Evolutionary conservation across 1,140 invertebrate genomes (phyloP).

Genomic region (Yoshiicerus persimilis): DNA sequence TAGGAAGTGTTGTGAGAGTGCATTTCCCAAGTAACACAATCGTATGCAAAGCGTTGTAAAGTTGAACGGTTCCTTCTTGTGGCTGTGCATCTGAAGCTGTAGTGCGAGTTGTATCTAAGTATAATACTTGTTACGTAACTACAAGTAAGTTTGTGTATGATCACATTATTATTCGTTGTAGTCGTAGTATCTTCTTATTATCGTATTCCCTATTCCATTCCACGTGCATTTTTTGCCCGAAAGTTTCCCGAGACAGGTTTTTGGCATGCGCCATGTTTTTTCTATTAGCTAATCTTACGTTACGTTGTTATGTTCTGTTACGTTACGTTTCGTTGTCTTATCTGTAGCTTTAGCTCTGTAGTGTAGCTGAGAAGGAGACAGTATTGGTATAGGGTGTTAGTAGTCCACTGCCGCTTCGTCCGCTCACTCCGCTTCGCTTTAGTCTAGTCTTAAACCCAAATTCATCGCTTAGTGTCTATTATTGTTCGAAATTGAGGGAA

Average conservation of each 20-base stretch:
- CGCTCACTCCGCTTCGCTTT: no score
- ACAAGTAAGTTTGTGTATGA: background rate
- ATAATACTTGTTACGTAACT: no score
- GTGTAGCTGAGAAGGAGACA: no score
- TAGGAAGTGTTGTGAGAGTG: background rate
- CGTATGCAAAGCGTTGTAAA: no score
- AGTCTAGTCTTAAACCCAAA: no score
- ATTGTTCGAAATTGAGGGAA: no score
- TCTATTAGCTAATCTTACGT: constrained; percentile 19
- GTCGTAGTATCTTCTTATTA: background rate
- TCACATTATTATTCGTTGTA: background rate
- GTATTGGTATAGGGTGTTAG: no score
- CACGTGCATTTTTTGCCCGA: constrained; percentile 38
- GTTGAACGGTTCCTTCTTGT: no score
- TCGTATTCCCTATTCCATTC: constrained; percentile 8
- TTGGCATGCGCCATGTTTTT: constrained; percentile 38
- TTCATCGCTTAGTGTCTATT: no score
- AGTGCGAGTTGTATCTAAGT: no score
- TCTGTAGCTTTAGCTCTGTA: background rate
- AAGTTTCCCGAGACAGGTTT: constrained; percentile 17
- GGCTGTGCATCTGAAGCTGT: no score
- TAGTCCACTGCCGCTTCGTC: no score
- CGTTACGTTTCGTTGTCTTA: background rate
- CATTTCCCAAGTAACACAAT: background rate
- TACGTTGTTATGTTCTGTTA: background rate